These are phyloP conservation scores for Buceros bicornis DNA, from an alignment of 2,797 vertebrate genomes.

Conservation along the genomic window DNA sequence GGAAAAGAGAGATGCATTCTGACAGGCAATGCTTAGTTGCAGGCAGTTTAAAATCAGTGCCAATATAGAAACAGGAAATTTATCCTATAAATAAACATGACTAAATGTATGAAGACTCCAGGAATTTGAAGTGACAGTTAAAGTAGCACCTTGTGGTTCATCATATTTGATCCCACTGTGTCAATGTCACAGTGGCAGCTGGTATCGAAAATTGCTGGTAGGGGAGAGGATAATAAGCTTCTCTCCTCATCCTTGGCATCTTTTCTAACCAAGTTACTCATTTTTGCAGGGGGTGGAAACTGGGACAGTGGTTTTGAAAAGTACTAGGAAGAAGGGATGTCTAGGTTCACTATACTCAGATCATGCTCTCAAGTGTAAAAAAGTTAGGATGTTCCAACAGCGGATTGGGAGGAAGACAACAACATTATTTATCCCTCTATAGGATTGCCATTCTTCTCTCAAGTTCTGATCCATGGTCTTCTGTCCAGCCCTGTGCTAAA, in stretches of 20 bases:
- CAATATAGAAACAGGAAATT: conserved; percentile 68
- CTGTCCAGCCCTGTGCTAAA: neutral
- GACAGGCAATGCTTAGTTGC: conserved; percentile 54
- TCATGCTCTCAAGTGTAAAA: neutral
- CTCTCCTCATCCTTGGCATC: conserved; percentile 25
- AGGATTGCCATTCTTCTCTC: neutral
- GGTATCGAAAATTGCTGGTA: conserved; percentile 41
- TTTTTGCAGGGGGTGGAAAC: conserved; percentile 18
- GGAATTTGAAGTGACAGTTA: conserved; percentile 69
- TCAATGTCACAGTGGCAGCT: conserved; percentile 62
- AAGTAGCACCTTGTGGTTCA: conserved; percentile 71
- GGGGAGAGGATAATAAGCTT: conserved; percentile 49
- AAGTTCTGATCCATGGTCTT: neutral
- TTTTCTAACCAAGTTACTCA: conserved; percentile 40
- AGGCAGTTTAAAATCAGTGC: conserved; percentile 54
- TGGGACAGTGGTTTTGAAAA: conserved; percentile 14
- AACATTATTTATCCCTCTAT: neutral
- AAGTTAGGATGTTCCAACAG: neutral
- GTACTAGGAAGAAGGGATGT: neutral
- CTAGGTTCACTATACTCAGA: neutral
- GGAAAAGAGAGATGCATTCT: conserved; percentile 32
- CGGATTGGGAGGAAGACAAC: neutral
- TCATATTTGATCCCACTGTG: conserved; percentile 66
- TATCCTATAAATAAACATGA: conserved; percentile 75
- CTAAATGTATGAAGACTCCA: conserved; percentile 61